A percentile compares a stretch with the other conserved stretches of the same genome.
Evolutionary conservation across 2,113 vertebrate species (phyloP).

Genomic region (Calyptommatus sinebrachiatus): DNA sequence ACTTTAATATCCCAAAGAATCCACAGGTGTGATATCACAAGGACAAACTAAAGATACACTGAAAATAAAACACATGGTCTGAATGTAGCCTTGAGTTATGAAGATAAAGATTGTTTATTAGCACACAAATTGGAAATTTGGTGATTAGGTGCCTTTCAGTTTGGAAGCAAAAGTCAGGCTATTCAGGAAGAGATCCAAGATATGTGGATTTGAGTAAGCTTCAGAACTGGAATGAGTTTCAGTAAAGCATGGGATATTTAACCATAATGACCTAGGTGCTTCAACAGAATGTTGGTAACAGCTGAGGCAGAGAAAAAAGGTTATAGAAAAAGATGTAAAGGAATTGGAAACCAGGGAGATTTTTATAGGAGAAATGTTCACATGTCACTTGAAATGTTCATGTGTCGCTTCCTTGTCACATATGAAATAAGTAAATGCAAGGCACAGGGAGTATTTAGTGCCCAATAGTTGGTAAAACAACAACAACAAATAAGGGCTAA

Average conservation of each 20-base stretch:
- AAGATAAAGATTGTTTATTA: conserved; percentile 10
- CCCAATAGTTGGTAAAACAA: background rate
- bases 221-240: background rate
- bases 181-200: no score
- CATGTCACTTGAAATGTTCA: no score
- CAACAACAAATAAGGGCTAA: background rate
- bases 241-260: background rate
- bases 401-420: background rate
- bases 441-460: background rate
- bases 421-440: background rate
- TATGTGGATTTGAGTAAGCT: background rate
- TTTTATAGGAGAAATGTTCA: no score
- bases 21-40: no score
- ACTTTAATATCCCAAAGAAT: no score
- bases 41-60: no score
- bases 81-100: conserved; percentile 1
- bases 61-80: no score
- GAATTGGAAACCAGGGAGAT: background rate
- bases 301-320: background rate
- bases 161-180: no score
- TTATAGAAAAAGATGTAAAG: background rate
- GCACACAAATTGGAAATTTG: background rate
- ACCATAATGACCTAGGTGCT: background rate
- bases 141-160: background rate
- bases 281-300: background rate